Percentiles rank a stretch among this genome's conserved stretches.
Evolutionary conservation across 1,140 invertebrate genomes (phyloP).

Genomic region (Caerostris darwini): DNA sequence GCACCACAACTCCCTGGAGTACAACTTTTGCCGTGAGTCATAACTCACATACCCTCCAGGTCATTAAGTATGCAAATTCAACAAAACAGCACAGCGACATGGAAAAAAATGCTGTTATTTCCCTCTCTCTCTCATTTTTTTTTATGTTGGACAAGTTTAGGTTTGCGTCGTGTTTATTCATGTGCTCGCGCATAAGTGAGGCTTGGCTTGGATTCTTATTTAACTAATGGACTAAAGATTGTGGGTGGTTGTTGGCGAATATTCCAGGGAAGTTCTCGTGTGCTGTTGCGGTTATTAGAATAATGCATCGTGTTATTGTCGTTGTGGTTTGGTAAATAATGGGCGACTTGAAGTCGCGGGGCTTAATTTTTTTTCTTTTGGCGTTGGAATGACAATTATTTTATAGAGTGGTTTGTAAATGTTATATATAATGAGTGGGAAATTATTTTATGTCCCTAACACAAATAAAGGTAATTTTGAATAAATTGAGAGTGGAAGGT

Average conservation of each 20-base stretch:
- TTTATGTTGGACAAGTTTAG: background rate
- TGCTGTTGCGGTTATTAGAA: background rate
- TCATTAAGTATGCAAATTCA: conserved; percentile 41
- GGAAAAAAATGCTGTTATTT: background rate
- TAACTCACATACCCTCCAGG: conserved; percentile 2
- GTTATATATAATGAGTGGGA: background rate
- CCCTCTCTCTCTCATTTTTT: too few species aligned
- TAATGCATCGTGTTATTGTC: conserved; percentile 15
- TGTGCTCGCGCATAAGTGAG: background rate
- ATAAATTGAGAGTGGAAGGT: background rate
- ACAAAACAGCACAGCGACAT: background rate
- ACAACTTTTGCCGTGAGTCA: background rate
- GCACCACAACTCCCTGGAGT: background rate
- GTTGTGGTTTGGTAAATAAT: background rate
- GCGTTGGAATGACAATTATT: background rate
- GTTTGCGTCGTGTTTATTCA: conserved; percentile 16
- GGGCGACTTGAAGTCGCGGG: background rate
- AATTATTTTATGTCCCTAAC: background rate
- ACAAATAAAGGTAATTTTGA: background rate
- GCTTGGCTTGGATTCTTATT: background rate
- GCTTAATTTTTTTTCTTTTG: background rate
- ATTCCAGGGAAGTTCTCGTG: background rate
- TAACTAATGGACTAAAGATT: conserved; percentile 55
- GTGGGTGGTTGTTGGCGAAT: background rate
- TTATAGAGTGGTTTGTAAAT: background rate